Evolutionary conservation across 2,888 invertebrate species (phyloP), one percentile per base, ranked within the genome.

Genomic region (Cataglyphis livida): DNA sequence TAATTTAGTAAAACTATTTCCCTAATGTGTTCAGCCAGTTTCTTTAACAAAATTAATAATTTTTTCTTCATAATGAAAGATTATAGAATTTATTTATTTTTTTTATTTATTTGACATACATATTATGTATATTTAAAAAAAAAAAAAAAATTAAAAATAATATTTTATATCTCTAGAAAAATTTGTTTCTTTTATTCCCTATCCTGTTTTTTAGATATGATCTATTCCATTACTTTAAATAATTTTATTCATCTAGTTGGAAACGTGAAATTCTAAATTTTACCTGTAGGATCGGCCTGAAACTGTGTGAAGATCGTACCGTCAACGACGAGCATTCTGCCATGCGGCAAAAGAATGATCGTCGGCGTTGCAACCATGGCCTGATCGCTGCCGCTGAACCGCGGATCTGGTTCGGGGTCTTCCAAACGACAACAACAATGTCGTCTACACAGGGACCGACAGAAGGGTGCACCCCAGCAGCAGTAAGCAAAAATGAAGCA

Each of bases 401-500:
- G 90, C 9, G 93, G 86, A 54, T 93, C 93, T 10, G 91, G 91
- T 71, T 95, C 94, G 0, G 95, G 95, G 90, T 95, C 95, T 84
- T 95, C 95, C 75, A 95, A 92, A 1, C 94, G 93, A 88, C 95
- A 95, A 84, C 95, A 95, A 85, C 95, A 95, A 91, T 95, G 92
- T 44, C 93, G 91, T 35, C 94, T 90, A 90, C 95, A 95, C 73
- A 95, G 93, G 12, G 95, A 95, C 75, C 96, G 93, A 74, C 96
- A 95, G 87, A 95, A 95, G 5, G 96, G 96, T 0, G 96, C 95
- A 0, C 96, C 96, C 94, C 96, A 96, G 90, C 96, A 96, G 91
- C 96, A 96, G 89, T 96, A 96, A 70, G 95, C 94, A 79, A 96
- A 94, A 85, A 96, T 95, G 90, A 96, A 95, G 84, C 95, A 95